phyloP scores from a whole-genome alignment of 2,797 vertebrate genomes.

The Tapirus indicus region DNA sequence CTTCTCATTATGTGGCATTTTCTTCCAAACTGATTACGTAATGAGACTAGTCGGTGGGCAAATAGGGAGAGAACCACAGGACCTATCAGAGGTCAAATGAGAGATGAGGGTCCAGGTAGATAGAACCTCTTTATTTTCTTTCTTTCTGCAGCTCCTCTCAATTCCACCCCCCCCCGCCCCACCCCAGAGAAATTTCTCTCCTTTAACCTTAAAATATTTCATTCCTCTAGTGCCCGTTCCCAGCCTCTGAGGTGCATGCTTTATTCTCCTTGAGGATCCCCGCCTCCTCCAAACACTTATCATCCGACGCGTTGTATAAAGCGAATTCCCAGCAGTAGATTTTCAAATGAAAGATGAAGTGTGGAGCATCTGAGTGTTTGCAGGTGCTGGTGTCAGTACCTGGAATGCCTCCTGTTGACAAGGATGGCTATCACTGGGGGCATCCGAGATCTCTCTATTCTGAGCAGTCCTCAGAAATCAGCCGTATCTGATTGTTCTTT shows the following conservation, averaged over 20 bases:
- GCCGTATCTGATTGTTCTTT: slow-evolving; percentile 90
- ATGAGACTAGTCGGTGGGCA: background rate
- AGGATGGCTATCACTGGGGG: slow-evolving; percentile 87
- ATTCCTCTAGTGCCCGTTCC: slow-evolving; percentile 82
- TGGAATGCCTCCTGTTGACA: slow-evolving; percentile 89
- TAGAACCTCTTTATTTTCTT: background rate
- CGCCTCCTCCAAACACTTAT: slow-evolving; percentile 89
- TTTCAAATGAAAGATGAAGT: slow-evolving; percentile 90
- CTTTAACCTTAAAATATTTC: slow-evolving; percentile 85
- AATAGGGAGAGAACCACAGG: background rate
- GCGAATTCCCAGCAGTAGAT: slow-evolving; percentile 89
- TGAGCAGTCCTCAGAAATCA: slow-evolving; percentile 89
- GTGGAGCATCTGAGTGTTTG: slow-evolving; percentile 85
- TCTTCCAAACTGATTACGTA: background rate
- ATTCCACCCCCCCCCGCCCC: background rate
- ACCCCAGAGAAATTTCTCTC: slow-evolving; percentile 64
- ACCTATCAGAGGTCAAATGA: background rate
- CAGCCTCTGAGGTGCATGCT: slow-evolving; percentile 84
- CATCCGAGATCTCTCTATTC: slow-evolving; percentile 87
- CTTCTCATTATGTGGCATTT: background rate
- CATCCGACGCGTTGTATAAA: slow-evolving; percentile 86
- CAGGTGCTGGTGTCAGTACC: slow-evolving; percentile 87
- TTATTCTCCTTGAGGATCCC: slow-evolving; percentile 87
- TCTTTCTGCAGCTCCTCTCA: background rate
- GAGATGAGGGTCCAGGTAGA: background rate